Base-by-base conservation (phyloP, 1,140 invertebrate genomes). In the Ptiloglossa arizonensis region DNA sequence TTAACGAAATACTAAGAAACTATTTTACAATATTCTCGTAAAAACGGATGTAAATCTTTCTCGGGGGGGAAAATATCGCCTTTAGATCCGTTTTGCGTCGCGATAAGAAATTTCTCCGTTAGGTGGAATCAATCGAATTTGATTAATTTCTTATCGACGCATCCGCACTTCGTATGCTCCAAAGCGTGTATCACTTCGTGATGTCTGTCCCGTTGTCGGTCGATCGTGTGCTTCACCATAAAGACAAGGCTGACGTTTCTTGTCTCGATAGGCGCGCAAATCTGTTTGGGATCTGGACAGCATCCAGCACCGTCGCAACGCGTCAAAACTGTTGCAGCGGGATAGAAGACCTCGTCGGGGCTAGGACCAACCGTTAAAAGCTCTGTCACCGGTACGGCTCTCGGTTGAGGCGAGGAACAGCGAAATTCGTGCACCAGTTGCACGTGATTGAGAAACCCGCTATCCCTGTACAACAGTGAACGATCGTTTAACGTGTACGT, bases 231-330 rank as follows among this genome's bases (percentile, higher is more conserved):
- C 68, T 88, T 90, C 19, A 92, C 90, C 88, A 89, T 86, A 60
- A 92, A 92, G 1, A 91, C 89, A 9, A 92, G 82, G 67, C 87
- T 91, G 27, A 92, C 86, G 11, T 91, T 91, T 54, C 86, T 85
- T 1, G 86, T 83, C 70, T 91, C 86, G n/a, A 81, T 62, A 2
- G 91, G 90, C 0, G 87, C 87, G 54, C 92, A 93, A 11, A 89
- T 81, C 75, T 91, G 85, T 22, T 80, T 87, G 6, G 82, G 35
- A 32, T 89, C 72, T 32, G 86, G 79, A 67, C 92, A 93, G 35
- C 92, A 91, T 35, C 92, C 92, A 0, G 92, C 87, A n/a, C 86
- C 83, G 6, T 71, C 70, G 64, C 92, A 93, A 24, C 91, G 87
- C 24, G 88, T 80, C 6, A 93, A 81, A 15, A 93, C 92, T 11